phyloP scores from a whole-genome alignment of 2,113 vertebrate genomes.

The Suncus etruscus region DNA sequence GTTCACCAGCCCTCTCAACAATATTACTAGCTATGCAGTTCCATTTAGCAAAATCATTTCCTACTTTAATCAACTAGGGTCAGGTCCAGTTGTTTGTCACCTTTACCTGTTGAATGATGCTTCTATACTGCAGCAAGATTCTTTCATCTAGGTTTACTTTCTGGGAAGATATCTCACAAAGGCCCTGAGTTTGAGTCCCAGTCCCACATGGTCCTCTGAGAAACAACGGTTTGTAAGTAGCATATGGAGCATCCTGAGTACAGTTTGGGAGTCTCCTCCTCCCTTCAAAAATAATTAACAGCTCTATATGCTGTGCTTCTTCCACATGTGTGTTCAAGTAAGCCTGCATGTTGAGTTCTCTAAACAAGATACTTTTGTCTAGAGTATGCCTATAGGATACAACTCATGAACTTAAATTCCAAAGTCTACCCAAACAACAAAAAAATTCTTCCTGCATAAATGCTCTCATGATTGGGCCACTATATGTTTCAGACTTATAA shows the following conservation, averaged over 20 bases:
- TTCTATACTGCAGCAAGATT: neutral
- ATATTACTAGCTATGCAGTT: neutral
- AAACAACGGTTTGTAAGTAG: too few species aligned
- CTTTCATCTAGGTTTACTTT: neutral
- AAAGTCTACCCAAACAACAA: conserved; percentile 44
- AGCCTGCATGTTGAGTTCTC: conserved; percentile 59
- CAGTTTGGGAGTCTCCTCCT: neutral
- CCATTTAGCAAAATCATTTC: neutral
- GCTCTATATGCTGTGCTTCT: conserved; percentile 57
- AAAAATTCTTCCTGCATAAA: conserved; percentile 14
- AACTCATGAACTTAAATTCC: conserved; percentile 25
- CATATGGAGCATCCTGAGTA: too few species aligned
- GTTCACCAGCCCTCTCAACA: neutral
- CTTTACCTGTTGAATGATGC: neutral
- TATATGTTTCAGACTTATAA: conserved; percentile 30
- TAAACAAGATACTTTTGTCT: conserved; percentile 66
- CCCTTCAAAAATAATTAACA: conserved; percentile 54
- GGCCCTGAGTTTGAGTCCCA: too few species aligned
- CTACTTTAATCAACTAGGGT: neutral
- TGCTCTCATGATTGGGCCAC: neutral
- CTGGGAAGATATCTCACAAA: neutral
- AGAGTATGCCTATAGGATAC: conserved; percentile 54
- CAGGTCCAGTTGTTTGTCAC: neutral
- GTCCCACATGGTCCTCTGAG: too few species aligned
- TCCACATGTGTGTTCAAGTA: conserved; percentile 62